phyloP scores from a whole-genome alignment of 1,140 invertebrate genomes.

The Drosophila bipectinata region DNA sequence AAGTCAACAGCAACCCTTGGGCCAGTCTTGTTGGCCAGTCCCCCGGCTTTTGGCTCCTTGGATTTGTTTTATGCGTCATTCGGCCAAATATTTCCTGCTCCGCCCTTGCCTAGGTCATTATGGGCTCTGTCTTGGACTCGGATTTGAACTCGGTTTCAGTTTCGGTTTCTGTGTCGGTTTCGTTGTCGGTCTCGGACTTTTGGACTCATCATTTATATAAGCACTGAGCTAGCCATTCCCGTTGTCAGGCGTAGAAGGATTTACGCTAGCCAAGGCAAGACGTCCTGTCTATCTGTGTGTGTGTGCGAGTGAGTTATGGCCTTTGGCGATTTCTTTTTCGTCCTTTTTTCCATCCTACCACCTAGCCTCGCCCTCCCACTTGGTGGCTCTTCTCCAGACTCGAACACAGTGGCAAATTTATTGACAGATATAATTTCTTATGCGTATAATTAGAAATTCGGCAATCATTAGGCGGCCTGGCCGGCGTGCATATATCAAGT shows the following conservation, averaged over 20 bases:
- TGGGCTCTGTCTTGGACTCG: constrained; percentile 23
- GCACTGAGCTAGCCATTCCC: constrained; percentile 72
- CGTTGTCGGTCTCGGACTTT: constrained; percentile 31
- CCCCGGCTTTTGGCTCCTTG: constrained; percentile 39
- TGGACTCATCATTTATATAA: constrained; percentile 81
- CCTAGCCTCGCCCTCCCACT: not conserved
- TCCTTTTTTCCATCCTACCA: constrained; percentile 54
- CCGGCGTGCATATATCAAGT: constrained; percentile 73
- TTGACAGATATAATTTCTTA: constrained; percentile 83
- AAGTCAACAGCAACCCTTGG: constrained; percentile 61
- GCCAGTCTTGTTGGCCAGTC: not conserved
- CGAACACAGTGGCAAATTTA: constrained; percentile 79
- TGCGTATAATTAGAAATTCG: constrained; percentile 83
- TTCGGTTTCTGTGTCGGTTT: constrained; percentile 22
- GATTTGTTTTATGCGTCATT: constrained; percentile 78
- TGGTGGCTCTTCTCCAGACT: constrained; percentile 2
- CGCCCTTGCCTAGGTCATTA: constrained; percentile 71
- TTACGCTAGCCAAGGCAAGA: constrained; percentile 61
- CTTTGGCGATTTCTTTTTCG: constrained; percentile 75
- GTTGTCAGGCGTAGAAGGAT: constrained; percentile 78
- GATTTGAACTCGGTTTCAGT: not conserved
- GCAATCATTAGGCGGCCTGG: constrained; percentile 78
- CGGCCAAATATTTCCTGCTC: constrained; percentile 72
- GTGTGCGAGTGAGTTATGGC: constrained; percentile 78
- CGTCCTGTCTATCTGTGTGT: constrained; percentile 21